Evolutionary conservation across 2,797 vertebrate species (phyloP).

Genomic region (Danio albolineatus): DNA sequence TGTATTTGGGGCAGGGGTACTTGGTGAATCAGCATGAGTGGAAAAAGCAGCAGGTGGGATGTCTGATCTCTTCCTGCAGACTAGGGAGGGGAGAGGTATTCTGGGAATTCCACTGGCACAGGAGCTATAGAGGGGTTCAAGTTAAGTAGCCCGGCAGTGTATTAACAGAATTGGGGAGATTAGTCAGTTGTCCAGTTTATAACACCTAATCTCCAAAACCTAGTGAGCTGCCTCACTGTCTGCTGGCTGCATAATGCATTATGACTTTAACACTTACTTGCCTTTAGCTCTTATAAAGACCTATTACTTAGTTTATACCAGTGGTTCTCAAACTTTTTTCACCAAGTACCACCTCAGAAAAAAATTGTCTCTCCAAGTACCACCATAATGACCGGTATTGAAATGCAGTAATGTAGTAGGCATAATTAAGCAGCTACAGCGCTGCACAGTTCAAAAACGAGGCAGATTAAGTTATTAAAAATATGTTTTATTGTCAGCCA

Average conservation of each 20-base stretch:
- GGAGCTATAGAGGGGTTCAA: constrained; percentile 16
- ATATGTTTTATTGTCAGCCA: too few relatives aligned
- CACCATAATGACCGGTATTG: too few relatives aligned
- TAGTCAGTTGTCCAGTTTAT: constrained; percentile 23
- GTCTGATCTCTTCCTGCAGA: constrained; percentile 41
- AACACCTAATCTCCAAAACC: constrained; percentile 21
- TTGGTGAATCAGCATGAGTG: constrained; percentile 34
- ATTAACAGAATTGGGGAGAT: constrained; percentile 17
- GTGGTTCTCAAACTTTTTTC: too few relatives aligned
- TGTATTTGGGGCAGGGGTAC: constrained; percentile 35
- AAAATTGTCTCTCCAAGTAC: too few relatives aligned
- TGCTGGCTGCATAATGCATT: neutral
- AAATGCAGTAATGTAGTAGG: too few relatives aligned
- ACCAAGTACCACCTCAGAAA: too few relatives aligned
- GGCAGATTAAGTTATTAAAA: too few relatives aligned
- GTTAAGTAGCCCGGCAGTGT: constrained; percentile 14
- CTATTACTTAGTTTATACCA: neutral
- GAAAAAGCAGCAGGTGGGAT: constrained; percentile 34
- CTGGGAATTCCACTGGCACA: constrained; percentile 17
- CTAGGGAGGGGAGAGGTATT: neutral
- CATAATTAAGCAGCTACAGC: too few relatives aligned
- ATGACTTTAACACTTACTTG: neutral
- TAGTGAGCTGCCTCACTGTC: neutral
- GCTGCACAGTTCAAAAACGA: too few relatives aligned
- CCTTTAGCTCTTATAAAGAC: neutral